Evolutionary conservation across 1,140 invertebrate species (phyloP), one percentile per base, ranked within the genome.

Genomic region (Drosophila bocki): DNA sequence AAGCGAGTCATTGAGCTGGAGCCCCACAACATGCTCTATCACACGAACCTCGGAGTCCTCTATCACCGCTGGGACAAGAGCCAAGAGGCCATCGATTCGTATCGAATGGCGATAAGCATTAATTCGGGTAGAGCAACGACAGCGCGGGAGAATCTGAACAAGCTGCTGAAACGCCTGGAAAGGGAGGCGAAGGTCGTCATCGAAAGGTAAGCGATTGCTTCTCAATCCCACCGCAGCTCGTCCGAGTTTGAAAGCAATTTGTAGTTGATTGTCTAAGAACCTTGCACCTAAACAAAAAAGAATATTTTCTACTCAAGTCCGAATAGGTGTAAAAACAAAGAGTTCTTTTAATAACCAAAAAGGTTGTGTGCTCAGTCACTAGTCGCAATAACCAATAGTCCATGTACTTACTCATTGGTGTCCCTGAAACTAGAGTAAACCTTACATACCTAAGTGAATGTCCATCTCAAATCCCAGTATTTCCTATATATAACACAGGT

Each of bases 41-140:
- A 96, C 90, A 95, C 96, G 6, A 99, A 99, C 94, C 94, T 99
- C 79, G 91, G 97, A 71, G 98, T 99, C 32, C 93, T 99, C 1
- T 99, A 99, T 93, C 98, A 99, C 93, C 95, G 97, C 41, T 99
- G 97, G 98, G 96, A 96, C 57, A 97, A 96, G 94, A 94, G 95
- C 72, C 93, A 95, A 1, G 92, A 95, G 72, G 98, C 98, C 4
- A 95, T 96, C 88, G 86, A 94, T 60, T 95, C 95, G 92, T 99
- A 99, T 88, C 93, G 93, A 61, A 95, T 94, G 92, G 97, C 98
- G 12, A 88, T 92, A 19, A 78, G 81, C 37, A 56, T 86, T 2
- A 91, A 91, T 50, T 56, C 62, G 0, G 57, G 63, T 0, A 61
- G 75, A 8, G 84, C 91, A 3, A 70, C 35, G 19, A 92, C 91